These are phyloP conservation scores for Prunella fulvescens DNA, from an alignment of 2,113 vertebrate genomes.

Conservation along the genomic window DNA sequence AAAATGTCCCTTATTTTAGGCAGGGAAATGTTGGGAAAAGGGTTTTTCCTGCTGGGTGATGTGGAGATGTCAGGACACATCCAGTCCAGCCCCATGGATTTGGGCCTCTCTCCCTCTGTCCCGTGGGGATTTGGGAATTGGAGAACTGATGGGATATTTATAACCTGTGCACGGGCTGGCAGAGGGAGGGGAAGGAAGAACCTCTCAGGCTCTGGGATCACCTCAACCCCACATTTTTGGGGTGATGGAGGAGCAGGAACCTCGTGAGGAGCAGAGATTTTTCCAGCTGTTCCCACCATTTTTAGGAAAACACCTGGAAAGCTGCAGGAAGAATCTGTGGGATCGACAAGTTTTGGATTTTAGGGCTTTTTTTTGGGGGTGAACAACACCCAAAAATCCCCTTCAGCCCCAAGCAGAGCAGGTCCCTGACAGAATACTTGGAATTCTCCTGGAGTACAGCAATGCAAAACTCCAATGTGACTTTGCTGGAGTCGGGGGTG, in stretches of 20 bases:
- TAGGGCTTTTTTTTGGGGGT: background rate
- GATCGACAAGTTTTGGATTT: background rate
- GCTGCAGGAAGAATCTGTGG: background rate
- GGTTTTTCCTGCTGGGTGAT: fast-evolving
- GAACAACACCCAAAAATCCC: fast-evolving
- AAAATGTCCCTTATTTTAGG: background rate
- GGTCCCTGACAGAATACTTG: fast-evolving
- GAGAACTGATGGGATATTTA: fast-evolving
- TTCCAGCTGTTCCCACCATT: background rate
- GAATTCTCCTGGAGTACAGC: background rate
- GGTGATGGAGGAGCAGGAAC: background rate
- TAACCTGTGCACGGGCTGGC: fast-evolving
- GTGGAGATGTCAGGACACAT: background rate
- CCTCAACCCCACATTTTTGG: fast-evolving
- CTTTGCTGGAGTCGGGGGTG: background rate
- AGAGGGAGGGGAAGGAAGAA: background rate
- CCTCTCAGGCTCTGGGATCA: background rate
- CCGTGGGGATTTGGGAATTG: fast-evolving
- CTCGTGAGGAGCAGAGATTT: fast-evolving
- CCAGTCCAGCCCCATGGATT: background rate
- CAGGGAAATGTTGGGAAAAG: background rate
- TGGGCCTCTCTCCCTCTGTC: background rate
- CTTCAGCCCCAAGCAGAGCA: background rate
- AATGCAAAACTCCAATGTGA: background rate
- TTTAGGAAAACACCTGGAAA: background rate